Conservation (phyloP, 2,888 invertebrate species). For the Eudasyphora cyanicolor region DNA sequence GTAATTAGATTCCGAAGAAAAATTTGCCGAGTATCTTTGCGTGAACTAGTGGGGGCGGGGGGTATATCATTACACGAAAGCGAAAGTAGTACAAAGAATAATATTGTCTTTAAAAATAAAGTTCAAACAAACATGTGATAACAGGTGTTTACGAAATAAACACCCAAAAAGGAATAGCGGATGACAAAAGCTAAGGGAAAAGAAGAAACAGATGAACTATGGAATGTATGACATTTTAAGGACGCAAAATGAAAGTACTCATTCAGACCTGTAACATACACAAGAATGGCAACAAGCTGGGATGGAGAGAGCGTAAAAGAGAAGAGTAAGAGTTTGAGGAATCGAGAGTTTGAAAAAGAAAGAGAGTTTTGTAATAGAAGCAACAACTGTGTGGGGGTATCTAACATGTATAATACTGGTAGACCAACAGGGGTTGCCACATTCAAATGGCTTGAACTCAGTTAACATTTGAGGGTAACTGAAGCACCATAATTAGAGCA, state of each 20-base stretch:
- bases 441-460: neutral
- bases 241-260: neutral
- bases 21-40: too few species aligned
- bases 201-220: neutral
- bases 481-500: too few species aligned
- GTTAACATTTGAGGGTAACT: too few species aligned
- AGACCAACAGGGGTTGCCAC: slow-evolving; percentile 36
- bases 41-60: neutral
- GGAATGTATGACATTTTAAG: slow-evolving; percentile 21
- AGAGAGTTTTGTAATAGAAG: slow-evolving; percentile 13
- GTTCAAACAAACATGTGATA: slow-evolving; percentile 69
- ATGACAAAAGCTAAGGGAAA: slow-evolving; percentile 20
- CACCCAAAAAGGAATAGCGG: slow-evolving; percentile 48
- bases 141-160: slow-evolving; percentile 71
- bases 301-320: neutral
- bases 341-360: neutral
- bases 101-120: slow-evolving; percentile 60
- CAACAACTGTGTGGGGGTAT: slow-evolving; percentile 38
- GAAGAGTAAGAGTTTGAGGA: neutral
- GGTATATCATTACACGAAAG: slow-evolving; percentile 27
- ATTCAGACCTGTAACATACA: neutral
- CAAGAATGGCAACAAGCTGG: neutral
- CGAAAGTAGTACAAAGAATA: slow-evolving; percentile 23
- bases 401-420: neutral
- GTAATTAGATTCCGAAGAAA: neutral